Percentiles rank a stretch among this genome's conserved stretches.
These are phyloP conservation scores for Prunella himalayana DNA, from an alignment of 2,113 vertebrate genomes.

Conservation along the genomic window DNA sequence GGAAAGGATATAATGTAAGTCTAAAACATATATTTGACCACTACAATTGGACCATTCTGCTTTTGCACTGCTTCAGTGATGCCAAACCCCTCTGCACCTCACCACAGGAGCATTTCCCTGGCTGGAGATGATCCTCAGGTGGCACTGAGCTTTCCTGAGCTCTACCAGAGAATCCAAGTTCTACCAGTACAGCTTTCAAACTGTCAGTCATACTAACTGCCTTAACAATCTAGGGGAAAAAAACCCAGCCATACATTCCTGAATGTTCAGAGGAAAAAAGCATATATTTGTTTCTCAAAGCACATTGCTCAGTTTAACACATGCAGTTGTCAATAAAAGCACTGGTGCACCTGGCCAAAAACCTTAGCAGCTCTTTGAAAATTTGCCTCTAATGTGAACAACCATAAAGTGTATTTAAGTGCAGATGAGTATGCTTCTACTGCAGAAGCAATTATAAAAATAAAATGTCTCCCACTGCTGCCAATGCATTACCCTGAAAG, in stretches of 20 bases:
- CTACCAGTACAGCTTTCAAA: neutral
- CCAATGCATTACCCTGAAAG: constrained; percentile 70
- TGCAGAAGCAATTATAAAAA: constrained; percentile 65
- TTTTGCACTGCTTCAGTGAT: neutral
- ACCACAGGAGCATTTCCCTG: neutral
- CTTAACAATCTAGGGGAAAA: neutral
- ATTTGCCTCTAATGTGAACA: constrained; percentile 52
- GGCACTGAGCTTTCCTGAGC: neutral
- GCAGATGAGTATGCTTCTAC: constrained; percentile 47
- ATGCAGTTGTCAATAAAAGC: constrained; percentile 11
- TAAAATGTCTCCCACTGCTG: constrained; percentile 58
- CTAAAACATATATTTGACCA: neutral
- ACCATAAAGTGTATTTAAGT: constrained; percentile 29
- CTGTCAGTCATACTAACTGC: neutral
- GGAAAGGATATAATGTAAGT: neutral
- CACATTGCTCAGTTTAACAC: neutral
- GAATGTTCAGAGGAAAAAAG: neutral
- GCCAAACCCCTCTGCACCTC: rapidly evolving
- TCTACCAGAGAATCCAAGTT: neutral
- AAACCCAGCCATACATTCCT: neutral
- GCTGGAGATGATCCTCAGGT: neutral
- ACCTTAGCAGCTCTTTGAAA: constrained; percentile 51
- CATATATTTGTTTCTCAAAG: neutral
- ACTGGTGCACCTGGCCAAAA: constrained; percentile 31
- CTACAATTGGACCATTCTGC: neutral